phyloP scores from a whole-genome alignment of 2,888 invertebrate species.

The Pimpla rufipes region DNA sequence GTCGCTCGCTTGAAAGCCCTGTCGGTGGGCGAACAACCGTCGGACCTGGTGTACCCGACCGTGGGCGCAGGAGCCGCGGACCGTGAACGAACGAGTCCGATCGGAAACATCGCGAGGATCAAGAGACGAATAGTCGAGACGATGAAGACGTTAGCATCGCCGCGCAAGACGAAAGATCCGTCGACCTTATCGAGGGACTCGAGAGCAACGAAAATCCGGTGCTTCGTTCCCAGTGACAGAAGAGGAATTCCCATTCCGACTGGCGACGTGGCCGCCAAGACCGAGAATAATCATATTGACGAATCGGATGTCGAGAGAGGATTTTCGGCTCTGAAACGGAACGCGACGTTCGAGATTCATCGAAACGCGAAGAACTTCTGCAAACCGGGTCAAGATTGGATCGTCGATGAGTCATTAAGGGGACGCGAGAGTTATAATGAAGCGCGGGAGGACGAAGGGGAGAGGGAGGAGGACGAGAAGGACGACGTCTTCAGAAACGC shows the following conservation, averaged over 20 bases:
- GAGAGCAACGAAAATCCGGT: conserved; percentile 63
- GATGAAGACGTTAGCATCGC: conserved; percentile 80
- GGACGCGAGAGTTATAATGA: conserved; percentile 9
- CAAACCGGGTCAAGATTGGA: conserved; percentile 31
- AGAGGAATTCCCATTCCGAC: background rate
- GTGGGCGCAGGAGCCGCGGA: conserved; percentile 52
- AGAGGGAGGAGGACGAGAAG: background rate
- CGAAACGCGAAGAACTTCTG: conserved; percentile 12
- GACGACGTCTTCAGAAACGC: conserved; percentile 21
- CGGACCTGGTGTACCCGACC: conserved; percentile 54
- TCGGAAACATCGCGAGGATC: conserved; percentile 75
- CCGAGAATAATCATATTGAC: conserved; percentile 3
- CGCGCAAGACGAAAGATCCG: conserved; percentile 71
- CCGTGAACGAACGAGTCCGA: conserved; percentile 60
- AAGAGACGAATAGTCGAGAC: conserved; percentile 75
- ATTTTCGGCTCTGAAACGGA: conserved; percentile 7
- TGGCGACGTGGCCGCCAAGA: background rate
- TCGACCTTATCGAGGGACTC: conserved; percentile 38
- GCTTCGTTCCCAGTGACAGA: conserved; percentile 44
- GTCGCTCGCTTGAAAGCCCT: conserved; percentile 83
- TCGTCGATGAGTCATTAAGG: background rate
- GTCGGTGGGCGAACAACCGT: conserved; percentile 80
- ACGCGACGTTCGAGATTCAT: conserved; percentile 15
- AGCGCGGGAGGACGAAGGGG: background rate
- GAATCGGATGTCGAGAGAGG: conserved; percentile 38